Base-by-base conservation (phyloP, 1,140 invertebrate species). In the Pogonomyrmex barbatus region DNA sequence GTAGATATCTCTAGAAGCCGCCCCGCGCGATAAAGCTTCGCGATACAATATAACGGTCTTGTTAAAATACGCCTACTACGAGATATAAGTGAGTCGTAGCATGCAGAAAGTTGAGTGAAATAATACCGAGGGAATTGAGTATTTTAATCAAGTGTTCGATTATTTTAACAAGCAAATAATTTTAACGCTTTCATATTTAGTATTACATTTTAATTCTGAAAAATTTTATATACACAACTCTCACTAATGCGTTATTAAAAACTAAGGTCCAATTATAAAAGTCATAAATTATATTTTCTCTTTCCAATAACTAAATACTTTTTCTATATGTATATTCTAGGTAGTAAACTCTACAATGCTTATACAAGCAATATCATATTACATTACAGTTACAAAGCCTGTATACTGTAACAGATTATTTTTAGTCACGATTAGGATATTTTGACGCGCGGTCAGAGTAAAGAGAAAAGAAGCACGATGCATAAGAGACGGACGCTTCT, bases 1-100 rank as follows among this genome's bases (percentile, higher is more conserved):
- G 70, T 47, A 83, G 65, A 79, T 92, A 92, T 93, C 91, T 92
- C 89, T 87, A 92, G 91, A 93, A 92, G 91, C 90, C 92, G 92
- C 92, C 91, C 92, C 87, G 78, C 54, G 52, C 58, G 91, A 91
- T 92, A 92, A 88, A 45, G 54, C 54, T 76, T 82, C 71, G 79
- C 65, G 92, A 91, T 92, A 92, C 87, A 92, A 93, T 93, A 91
- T 91, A 91, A 93, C 89, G 91, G 91, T 92, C 92, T 93, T 92
- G 92, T 89, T 91, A 87, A 91, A 90, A 93, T 92, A 93, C 93
- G 92, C 93, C 93, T 92, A 93, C 93, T 88, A 79, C 63, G 91
- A 24, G 24, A 93, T 92, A 93, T 91, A 92, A 90, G 87, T 88
- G 91, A 92, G 89, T 89, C 86, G 62, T 76, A 65, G 50, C 17